Conservation (phyloP, 2,888 invertebrate genomes). For the Neoascia interrupta region DNA sequence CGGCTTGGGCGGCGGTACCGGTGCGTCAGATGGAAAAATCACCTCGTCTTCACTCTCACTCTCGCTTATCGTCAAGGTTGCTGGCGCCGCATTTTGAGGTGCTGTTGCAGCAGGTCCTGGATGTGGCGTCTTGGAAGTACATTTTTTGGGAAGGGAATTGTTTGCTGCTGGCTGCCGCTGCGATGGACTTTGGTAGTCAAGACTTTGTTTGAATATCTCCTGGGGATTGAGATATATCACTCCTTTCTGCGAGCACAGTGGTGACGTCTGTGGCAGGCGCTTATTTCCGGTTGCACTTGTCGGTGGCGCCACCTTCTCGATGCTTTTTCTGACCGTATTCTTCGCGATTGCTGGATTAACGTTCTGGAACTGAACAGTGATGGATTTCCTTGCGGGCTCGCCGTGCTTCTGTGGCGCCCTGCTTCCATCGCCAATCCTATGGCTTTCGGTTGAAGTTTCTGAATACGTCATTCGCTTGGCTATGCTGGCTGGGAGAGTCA, state of each 20-base stretch:
- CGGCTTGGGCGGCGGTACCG: slow-evolving; percentile 35
- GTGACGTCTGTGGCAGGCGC: slow-evolving; percentile 3
- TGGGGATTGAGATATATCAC: slow-evolving; percentile 58
- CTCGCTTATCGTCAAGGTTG: neutral
- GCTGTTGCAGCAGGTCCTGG: neutral
- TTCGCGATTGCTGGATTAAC: slow-evolving; percentile 32
- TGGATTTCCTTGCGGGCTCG: neutral
- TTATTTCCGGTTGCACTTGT: slow-evolving; percentile 5
- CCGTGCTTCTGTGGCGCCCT: neutral
- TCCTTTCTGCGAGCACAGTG: slow-evolving; percentile 32
- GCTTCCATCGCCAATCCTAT: slow-evolving; percentile 11
- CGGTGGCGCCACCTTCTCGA: neutral
- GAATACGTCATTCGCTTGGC: slow-evolving; percentile 15
- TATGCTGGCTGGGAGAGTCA: slow-evolving; percentile 15
- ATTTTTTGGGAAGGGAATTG: neutral
- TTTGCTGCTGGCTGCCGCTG: neutral
- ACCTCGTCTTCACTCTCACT: slow-evolving; percentile 39
- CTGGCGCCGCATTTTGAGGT: neutral
- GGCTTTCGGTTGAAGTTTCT: slow-evolving; percentile 14
- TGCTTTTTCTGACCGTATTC: slow-evolving; percentile 22
- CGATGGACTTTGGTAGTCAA: neutral
- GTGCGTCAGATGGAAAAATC: slow-evolving; percentile 24
- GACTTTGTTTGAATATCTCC: slow-evolving; percentile 39
- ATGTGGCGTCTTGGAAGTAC: neutral
- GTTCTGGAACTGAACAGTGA: slow-evolving; percentile 52